phyloP scores from a whole-genome alignment of 2,113 vertebrate genomes.

The Strix uralensis region DNA sequence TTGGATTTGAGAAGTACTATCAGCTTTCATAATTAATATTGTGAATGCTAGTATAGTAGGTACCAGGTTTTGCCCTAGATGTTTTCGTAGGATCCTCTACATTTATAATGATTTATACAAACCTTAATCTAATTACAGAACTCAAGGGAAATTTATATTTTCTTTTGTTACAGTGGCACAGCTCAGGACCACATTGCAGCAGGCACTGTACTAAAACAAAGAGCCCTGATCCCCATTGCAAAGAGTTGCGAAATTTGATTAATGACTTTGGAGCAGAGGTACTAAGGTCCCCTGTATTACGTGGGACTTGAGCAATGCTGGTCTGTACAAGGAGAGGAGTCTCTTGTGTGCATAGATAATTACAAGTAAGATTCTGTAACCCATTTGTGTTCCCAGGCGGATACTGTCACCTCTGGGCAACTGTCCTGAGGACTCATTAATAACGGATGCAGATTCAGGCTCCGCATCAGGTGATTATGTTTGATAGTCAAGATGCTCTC shows the following conservation, averaged over 20 bases:
- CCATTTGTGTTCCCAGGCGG: background rate
- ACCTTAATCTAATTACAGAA: conserved; percentile 44
- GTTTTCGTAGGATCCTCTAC: background rate
- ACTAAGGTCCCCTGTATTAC: background rate
- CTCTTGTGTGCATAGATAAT: background rate
- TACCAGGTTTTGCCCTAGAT: background rate
- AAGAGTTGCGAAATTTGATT: background rate
- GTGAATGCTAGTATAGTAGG: background rate
- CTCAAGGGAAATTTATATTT: conserved; percentile 24
- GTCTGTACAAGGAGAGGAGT: background rate
- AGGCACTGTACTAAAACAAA: background rate
- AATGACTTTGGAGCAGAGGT: background rate
- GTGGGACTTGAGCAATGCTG: background rate
- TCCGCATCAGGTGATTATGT: background rate
- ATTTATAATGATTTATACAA: conserved; percentile 9
- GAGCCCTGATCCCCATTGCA: background rate
- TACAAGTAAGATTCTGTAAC: fast-evolving
- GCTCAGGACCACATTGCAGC: background rate
- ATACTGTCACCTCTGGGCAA: background rate
- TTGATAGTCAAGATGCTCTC: background rate
- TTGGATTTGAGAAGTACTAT: background rate
- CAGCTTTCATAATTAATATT: background rate
- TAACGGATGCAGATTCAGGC: background rate
- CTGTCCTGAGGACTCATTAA: background rate
- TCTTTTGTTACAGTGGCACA: background rate